These are phyloP conservation scores for Montipora sp. DNA, from an alignment of 64 coral and sea anemone species.

Conservation along the genomic window DNA sequence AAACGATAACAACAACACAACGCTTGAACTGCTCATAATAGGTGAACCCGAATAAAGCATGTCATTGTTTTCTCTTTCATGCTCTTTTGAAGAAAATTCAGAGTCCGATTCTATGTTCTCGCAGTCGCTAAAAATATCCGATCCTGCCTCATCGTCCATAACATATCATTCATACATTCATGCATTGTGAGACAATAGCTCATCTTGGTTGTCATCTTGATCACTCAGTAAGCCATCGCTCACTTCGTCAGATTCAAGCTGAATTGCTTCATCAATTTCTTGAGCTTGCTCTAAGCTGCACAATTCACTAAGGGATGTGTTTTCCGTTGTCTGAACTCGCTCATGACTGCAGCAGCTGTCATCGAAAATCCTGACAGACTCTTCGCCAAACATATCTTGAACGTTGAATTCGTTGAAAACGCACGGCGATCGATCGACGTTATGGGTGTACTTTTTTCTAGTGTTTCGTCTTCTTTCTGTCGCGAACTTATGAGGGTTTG, in stretches of 20 bases:
- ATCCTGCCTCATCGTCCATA: constrained; percentile 14
- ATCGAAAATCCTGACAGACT: background rate
- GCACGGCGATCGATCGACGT: no score
- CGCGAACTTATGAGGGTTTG: background rate
- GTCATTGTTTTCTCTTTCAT: background rate
- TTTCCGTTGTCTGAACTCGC: background rate
- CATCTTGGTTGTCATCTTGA: no score
- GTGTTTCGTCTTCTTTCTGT: constrained; percentile 1
- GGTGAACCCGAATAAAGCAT: constrained; percentile 9
- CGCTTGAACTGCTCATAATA: constrained; percentile 21
- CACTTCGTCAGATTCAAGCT: no score
- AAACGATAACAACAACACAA: constrained; percentile 43
- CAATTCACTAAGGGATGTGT: background rate
- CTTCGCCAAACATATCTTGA: background rate
- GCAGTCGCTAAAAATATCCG: constrained; percentile 16
- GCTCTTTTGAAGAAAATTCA: no score
- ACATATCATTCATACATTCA: background rate
- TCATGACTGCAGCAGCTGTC: no score
- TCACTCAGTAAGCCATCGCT: no score
- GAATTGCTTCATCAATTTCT: background rate
- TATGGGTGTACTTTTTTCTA: no score
- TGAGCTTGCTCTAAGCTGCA: constrained; percentile 17
- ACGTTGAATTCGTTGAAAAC: background rate
- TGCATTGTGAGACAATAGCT: no score
- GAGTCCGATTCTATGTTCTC: no score